Percentiles rank a stretch among this genome's conserved stretches.
Evolutionary conservation across 2,888 invertebrate genomes (phyloP).

Genomic region (Eledona agricola): DNA sequence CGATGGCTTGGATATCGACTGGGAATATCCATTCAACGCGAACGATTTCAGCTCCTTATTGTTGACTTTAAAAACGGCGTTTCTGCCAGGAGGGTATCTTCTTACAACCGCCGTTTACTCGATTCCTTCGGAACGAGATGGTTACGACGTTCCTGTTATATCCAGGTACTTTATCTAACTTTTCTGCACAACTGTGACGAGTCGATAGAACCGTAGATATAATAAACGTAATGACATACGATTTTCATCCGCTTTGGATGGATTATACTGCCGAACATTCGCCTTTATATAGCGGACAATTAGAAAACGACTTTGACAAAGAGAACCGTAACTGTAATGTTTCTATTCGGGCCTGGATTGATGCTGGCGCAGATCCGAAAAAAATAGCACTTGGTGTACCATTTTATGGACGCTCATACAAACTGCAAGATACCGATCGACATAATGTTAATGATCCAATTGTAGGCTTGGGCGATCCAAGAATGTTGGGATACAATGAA

Average conservation of each 20-base stretch:
- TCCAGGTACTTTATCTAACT: slow-evolving; percentile 56
- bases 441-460: slow-evolving; percentile 66
- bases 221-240: slow-evolving; percentile 79
- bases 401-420: slow-evolving; percentile 74
- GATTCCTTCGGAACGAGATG: slow-evolving; percentile 62
- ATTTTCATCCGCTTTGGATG: slow-evolving; percentile 64
- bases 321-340: slow-evolving; percentile 40
- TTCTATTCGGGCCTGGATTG: slow-evolving; percentile 37
- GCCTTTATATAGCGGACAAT: slow-evolving; percentile 66
- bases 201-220: slow-evolving; percentile 64
- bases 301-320: slow-evolving; percentile 37
- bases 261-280: slow-evolving; percentile 70
- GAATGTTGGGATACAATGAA: slow-evolving; percentile 18
- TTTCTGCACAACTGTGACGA: neutral
- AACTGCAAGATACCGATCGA: slow-evolving; percentile 61
- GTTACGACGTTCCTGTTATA: slow-evolving; percentile 68
- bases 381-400: slow-evolving; percentile 76
- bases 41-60: too few species aligned
- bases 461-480: slow-evolving; percentile 59
- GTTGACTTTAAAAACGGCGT: too few species aligned
- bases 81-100: too few species aligned
- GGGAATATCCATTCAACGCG: slow-evolving; percentile 72
- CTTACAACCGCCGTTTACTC: slow-evolving; percentile 71
- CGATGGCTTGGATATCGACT: slow-evolving; percentile 75
- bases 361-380: slow-evolving; percentile 61